phyloP scores from a whole-genome alignment of 2,888 invertebrate species.

The Chrysomela aeneicollis region DNA sequence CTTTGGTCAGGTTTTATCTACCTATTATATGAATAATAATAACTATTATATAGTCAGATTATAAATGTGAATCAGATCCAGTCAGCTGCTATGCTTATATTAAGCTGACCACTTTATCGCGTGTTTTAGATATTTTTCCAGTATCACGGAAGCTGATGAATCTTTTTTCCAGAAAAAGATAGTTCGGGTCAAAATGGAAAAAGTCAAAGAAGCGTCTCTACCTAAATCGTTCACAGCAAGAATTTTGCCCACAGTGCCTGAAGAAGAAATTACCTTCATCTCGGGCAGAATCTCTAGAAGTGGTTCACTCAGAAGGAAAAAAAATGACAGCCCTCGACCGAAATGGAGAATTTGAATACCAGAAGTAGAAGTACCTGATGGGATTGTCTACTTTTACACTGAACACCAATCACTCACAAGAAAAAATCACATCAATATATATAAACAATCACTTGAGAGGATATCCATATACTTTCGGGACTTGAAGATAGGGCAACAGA shows the following conservation, averaged over 20 bases:
- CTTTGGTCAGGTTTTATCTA: too few species aligned
- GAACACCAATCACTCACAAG: too few species aligned
- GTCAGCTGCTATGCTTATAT: too few species aligned
- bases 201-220: not conserved
- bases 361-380: not conserved
- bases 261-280: slow-evolving; percentile 47
- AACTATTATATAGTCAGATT: too few species aligned
- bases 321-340: slow-evolving; percentile 48
- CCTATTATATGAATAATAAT: too few species aligned
- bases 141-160: not conserved
- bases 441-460: not conserved
- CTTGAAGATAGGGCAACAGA: not conserved
- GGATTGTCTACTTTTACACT: too few species aligned
- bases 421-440: too few species aligned
- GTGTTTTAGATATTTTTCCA: not conserved
- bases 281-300: slow-evolving; percentile 48
- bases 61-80: too few species aligned
- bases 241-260: slow-evolving; percentile 49
- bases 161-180: slow-evolving; percentile 26
- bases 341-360: slow-evolving; percentile 48
- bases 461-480: not conserved
- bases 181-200: slow-evolving; percentile 28
- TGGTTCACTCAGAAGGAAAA: slow-evolving; percentile 45
- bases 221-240: slow-evolving; percentile 29
- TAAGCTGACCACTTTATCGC: too few species aligned